These are phyloP conservation scores for Meteorus colon DNA, from an alignment of 2,888 invertebrate genomes.

Conservation along the genomic window DNA sequence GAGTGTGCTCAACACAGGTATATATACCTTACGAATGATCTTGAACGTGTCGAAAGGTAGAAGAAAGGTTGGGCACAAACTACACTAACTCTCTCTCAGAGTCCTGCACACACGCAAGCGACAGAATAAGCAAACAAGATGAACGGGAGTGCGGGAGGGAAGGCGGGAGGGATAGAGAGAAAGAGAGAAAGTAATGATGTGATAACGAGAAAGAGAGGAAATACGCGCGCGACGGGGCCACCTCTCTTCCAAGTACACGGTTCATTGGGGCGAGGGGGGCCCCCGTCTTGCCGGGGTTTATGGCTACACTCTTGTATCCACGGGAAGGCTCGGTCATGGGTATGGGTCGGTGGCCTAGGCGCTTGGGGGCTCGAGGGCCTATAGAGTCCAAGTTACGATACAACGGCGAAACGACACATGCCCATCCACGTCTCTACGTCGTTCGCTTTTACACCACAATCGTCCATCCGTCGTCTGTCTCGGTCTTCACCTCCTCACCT, in stretches of 20 bases:
- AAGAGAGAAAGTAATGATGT: neutral
- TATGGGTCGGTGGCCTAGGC: conserved; percentile 64
- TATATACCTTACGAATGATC: neutral
- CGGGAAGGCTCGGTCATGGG: conserved; percentile 53
- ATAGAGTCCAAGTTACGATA: conserved; percentile 53
- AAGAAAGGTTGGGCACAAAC: conserved; percentile 29
- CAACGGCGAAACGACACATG: conserved; percentile 58
- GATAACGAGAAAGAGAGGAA: conserved; percentile 16
- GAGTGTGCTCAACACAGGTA: conserved; percentile 1
- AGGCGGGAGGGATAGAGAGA: neutral
- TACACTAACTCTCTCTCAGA: conserved; percentile 12
- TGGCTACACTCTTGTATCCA: conserved; percentile 40
- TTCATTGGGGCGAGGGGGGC: conserved; percentile 23
- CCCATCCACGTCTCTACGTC: conserved; percentile 50
- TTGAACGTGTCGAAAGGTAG: conserved; percentile 4
- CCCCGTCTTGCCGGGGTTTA: conserved; percentile 32
- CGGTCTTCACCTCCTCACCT: conserved; percentile 11
- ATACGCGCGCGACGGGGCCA: conserved; percentile 24
- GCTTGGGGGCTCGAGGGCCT: conserved; percentile 55
- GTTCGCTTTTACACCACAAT: conserved; percentile 43
- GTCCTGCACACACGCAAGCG: conserved; percentile 18
- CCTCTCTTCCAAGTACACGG: conserved; percentile 24
- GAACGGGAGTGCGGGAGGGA: neutral
- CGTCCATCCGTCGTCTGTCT: conserved; percentile 51
- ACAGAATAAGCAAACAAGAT: neutral